phyloP scores from a whole-genome alignment of 2,113 vertebrate species.

The Mionectes macconnelli region DNA sequence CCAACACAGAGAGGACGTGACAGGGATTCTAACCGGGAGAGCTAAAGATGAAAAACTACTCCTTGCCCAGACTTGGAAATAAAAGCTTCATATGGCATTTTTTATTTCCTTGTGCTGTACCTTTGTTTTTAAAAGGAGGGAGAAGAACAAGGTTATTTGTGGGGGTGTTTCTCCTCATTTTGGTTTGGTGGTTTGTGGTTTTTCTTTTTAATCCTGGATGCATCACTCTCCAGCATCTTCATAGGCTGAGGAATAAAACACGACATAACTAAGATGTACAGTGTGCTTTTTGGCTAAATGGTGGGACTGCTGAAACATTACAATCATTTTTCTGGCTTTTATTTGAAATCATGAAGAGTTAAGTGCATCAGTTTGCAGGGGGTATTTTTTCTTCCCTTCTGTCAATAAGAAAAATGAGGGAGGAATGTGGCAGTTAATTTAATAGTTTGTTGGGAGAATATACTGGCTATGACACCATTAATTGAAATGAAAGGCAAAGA shows the following conservation, averaged over 20 bases:
- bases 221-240: conserved; percentile 18
- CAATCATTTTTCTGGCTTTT: conserved; percentile 60
- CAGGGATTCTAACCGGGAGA: not conserved
- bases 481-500: conserved; percentile 48
- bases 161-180: not conserved
- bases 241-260: conserved; percentile 38
- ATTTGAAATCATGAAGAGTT: conserved; percentile 63
- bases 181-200: not conserved
- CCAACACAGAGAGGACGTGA: not conserved
- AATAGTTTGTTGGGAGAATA: conserved; percentile 38
- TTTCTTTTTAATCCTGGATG: not conserved
- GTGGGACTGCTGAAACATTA: conserved; percentile 20
- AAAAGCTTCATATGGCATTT: conserved; percentile 8
- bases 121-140: conserved; percentile 39
- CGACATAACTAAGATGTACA: conserved; percentile 62
- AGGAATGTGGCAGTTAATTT: conserved; percentile 19
- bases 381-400: not conserved
- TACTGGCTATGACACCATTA: conserved; percentile 20
- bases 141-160: conserved; percentile 16
- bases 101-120: not conserved
- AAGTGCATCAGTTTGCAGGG: conserved; percentile 45
- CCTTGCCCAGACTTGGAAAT: not conserved
- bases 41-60: not conserved
- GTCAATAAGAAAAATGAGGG: conserved; percentile 29
- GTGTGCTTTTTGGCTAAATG: conserved; percentile 45